A percentile compares a stretch with the other conserved stretches of the same genome.
These are phyloP conservation scores for Acanthopleura granulata DNA, from an alignment of 2,888 invertebrate genomes.

Conservation along the genomic window DNA sequence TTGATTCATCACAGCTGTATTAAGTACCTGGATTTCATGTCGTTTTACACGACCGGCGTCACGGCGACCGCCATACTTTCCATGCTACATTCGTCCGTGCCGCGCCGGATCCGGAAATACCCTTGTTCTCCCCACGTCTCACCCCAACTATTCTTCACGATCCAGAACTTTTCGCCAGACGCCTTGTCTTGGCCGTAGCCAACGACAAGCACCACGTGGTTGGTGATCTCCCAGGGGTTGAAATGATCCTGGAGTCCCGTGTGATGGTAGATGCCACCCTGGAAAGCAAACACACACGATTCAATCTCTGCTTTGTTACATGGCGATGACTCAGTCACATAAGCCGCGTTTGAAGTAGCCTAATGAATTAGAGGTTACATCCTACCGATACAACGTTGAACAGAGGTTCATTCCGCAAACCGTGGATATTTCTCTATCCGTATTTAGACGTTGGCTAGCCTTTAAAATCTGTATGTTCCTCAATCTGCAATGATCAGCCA, in stretches of 20 bases:
- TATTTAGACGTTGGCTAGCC: no score
- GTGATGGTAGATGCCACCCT: slow-evolving; percentile 71
- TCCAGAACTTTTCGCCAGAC: slow-evolving; percentile 67
- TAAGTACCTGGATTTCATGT: background rate
- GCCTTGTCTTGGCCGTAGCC: slow-evolving; percentile 70
- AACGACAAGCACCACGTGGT: slow-evolving; percentile 72
- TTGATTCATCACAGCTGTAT: no score
- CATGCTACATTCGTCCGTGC: slow-evolving; percentile 67
- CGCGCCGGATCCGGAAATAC: slow-evolving; percentile 67
- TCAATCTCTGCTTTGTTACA: no score
- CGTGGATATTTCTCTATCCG: no score
- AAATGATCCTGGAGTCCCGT: slow-evolving; percentile 63
- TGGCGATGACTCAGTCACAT: no score
- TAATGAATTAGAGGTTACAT: no score
- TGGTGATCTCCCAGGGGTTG: slow-evolving; percentile 71
- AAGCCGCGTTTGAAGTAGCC: no score
- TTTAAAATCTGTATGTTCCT: no score
- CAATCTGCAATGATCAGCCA: no score
- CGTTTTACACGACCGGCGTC: slow-evolving; percentile 43
- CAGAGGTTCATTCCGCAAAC: no score
- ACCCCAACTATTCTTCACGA: slow-evolving; percentile 70
- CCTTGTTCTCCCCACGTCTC: slow-evolving; percentile 66
- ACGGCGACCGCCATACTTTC: slow-evolving; percentile 68
- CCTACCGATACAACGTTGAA: no score
- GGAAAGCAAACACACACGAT: slow-evolving; percentile 27